Percentiles rank a stretch among this genome's conserved stretches.
These are phyloP conservation scores for Myanophis thanlyinensis DNA, from an alignment of 2,113 vertebrate species.

Conservation along the genomic window DNA sequence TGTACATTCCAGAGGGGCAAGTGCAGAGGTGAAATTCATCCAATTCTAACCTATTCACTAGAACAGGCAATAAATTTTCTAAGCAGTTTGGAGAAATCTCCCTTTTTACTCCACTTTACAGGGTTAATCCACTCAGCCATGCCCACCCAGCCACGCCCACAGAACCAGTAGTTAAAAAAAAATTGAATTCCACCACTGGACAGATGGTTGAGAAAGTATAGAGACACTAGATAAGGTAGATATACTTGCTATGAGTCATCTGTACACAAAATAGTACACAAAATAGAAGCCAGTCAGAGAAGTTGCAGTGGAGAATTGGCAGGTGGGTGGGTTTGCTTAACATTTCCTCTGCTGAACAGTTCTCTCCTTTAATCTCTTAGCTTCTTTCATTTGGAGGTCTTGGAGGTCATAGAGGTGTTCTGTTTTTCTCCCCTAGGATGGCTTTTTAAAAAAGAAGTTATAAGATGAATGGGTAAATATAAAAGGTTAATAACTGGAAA, in stretches of 20 bases:
- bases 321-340: not conserved
- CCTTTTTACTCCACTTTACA: too few relatives aligned
- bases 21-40: too few relatives aligned
- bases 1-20: not conserved
- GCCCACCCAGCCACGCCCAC: too few relatives aligned
- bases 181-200: too few relatives aligned
- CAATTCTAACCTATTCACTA: too few relatives aligned
- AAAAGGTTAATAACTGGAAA: not conserved
- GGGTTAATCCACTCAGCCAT: too few relatives aligned
- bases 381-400: not conserved
- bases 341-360: too few relatives aligned
- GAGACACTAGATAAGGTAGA: not conserved
- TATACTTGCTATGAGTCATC: not conserved
- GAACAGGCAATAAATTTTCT: too few relatives aligned
- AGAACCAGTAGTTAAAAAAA: too few relatives aligned
- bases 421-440: not conserved
- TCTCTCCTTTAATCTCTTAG: not conserved
- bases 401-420: not conserved
- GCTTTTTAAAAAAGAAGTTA: not conserved
- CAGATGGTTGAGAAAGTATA: not conserved
- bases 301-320: not conserved
- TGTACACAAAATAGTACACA: not conserved
- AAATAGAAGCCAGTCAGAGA: not conserved
- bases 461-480: not conserved
- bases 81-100: too few relatives aligned